These are phyloP conservation scores for Asarcornis scutulata DNA, from an alignment of 2,113 vertebrate species.

Conservation along the genomic window DNA sequence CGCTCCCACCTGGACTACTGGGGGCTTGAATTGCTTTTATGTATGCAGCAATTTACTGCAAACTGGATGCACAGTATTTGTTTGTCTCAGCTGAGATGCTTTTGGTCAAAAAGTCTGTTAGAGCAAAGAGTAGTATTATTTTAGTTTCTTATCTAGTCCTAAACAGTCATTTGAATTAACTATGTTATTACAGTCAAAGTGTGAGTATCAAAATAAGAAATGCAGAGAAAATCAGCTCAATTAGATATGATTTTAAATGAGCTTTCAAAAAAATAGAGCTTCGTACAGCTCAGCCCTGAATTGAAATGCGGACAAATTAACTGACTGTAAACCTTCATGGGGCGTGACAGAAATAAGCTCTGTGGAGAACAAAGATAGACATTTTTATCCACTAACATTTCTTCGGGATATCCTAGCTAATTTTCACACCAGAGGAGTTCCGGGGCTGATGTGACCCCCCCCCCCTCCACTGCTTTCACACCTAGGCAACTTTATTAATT, in stretches of 20 bases:
- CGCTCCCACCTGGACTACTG: not conserved
- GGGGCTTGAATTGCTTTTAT: not conserved
- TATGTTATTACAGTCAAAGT: not conserved
- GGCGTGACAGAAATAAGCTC: not conserved
- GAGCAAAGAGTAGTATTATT: not conserved
- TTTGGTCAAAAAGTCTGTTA: not conserved
- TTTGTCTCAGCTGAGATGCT: not conserved
- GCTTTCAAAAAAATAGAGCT: not conserved
- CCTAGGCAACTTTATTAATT: not conserved
- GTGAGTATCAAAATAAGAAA: not conserved
- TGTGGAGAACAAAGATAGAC: not conserved
- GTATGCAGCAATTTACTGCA: not conserved
- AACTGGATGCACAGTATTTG: not conserved
- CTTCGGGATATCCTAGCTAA: not conserved
- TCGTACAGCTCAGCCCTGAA: not conserved
- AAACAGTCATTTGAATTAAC: not conserved
- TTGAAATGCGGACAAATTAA: not conserved
- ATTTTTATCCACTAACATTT: not conserved
- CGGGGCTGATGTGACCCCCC: not conserved
- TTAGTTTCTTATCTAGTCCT: not conserved
- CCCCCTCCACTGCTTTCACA: not conserved
- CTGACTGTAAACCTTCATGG: not conserved
- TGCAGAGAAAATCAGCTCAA: not conserved
- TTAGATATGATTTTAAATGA: not conserved
- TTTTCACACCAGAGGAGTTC: not conserved